phyloP scores from a whole-genome alignment of 1,140 invertebrate species.

The Zaprionus lachaisei region DNA sequence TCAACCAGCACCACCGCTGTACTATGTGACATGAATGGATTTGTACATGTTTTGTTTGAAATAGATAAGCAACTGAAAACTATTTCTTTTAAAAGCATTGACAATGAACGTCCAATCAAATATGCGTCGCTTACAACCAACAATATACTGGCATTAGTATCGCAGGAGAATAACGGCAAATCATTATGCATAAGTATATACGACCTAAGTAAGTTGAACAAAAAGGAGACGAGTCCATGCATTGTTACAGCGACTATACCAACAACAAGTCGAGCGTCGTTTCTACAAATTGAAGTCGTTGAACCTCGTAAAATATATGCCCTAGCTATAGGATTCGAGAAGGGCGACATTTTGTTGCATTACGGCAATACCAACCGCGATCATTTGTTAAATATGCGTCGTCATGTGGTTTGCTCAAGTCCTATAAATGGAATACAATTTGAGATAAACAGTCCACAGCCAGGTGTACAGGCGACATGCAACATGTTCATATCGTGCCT shows the following conservation, averaged over 20 bases:
- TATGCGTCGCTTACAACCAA: constrained; percentile 53
- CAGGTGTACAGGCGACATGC: constrained; percentile 4
- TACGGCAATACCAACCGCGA: constrained; percentile 48
- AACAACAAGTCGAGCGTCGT: constrained; percentile 31
- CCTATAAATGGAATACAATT: constrained; percentile 62
- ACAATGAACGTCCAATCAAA: constrained; percentile 18
- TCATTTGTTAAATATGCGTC: constrained; percentile 41
- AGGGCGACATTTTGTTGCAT: constrained; percentile 55
- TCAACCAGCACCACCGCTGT: constrained; percentile 30
- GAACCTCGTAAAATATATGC: constrained; percentile 42
- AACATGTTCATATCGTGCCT: constrained; percentile 53
- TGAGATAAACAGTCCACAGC: background rate
- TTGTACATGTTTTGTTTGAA: constrained; percentile 42
- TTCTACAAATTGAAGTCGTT: constrained; percentile 24
- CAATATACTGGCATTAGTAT: constrained; percentile 38
- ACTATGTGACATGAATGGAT: constrained; percentile 52
- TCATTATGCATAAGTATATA: constrained; percentile 48
- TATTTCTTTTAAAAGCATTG: constrained; percentile 43
- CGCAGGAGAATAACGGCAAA: constrained; percentile 24
- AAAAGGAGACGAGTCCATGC: constrained; percentile 42
- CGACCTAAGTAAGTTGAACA: constrained; percentile 47
- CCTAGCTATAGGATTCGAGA: constrained; percentile 57
- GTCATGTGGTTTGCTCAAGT: constrained; percentile 27
- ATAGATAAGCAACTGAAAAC: constrained; percentile 29
- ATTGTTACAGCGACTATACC: constrained; percentile 28